A percentile compares a stretch with the other conserved stretches of the same genome.
These are phyloP conservation scores for Darevskia mixta DNA, from an alignment of 2,797 vertebrate species.

Conservation along the genomic window DNA sequence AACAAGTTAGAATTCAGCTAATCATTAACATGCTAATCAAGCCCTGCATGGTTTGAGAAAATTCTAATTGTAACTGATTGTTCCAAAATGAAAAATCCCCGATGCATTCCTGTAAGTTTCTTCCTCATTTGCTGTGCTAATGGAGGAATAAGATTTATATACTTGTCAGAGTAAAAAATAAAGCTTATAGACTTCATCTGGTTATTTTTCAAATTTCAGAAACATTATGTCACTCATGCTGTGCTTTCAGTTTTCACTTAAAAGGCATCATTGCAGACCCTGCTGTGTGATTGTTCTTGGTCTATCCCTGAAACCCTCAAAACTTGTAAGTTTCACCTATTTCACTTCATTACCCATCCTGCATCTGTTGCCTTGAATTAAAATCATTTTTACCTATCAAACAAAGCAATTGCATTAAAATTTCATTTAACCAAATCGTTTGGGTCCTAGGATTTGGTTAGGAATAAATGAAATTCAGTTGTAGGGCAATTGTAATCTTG, in stretches of 20 bases:
- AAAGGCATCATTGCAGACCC: neutral
- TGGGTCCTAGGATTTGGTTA: slow-evolving; percentile 18
- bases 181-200: neutral
- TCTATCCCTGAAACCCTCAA: neutral
- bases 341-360: neutral
- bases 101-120: fast-evolving
- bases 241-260: neutral
- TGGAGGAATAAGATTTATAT: neutral
- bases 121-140: slow-evolving; percentile 24
- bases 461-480: slow-evolving; percentile 14
- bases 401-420: slow-evolving; percentile 38
- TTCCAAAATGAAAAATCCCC: slow-evolving; percentile 11
- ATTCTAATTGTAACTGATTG: slow-evolving; percentile 16
- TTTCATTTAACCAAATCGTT: slow-evolving; percentile 10
- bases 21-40: slow-evolving; percentile 3
- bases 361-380: neutral
- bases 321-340: neutral
- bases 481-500: slow-evolving; percentile 25
- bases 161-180: neutral
- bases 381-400: slow-evolving; percentile 2
- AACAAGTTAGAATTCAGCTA: neutral
- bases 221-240: neutral
- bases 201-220: slow-evolving; percentile 13
- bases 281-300: neutral
- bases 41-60: neutral